phyloP scores from a whole-genome alignment of 1,140 invertebrate genomes.

The Aphis craccivora region DNA sequence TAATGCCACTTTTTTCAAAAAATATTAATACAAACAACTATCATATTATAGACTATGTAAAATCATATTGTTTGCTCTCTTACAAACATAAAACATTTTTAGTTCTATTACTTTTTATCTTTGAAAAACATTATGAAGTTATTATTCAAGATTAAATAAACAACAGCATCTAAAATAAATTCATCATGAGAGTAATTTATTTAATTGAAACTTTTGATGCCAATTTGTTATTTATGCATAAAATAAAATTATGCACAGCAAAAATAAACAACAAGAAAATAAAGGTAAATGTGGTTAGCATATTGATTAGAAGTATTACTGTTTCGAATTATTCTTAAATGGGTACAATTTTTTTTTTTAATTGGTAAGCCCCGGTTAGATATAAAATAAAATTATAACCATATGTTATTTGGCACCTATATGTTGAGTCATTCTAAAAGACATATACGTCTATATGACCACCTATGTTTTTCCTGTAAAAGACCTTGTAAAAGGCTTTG shows the following conservation, averaged over 20 bases:
- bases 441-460: too few species aligned
- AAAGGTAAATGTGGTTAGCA: neutral
- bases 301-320: neutral
- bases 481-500: too few species aligned
- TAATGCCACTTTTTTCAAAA: neutral
- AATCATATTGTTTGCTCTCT: too few species aligned
- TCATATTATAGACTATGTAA: too few species aligned
- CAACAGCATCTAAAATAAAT: neutral
- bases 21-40: neutral
- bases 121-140: neutral
- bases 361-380: too few species aligned
- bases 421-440: too few species aligned
- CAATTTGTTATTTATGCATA: neutral
- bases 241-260: neutral
- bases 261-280: neutral
- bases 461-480: too few species aligned
- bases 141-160: neutral
- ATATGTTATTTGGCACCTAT: too few species aligned
- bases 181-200: neutral
- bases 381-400: neutral
- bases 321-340: neutral
- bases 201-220: too few species aligned
- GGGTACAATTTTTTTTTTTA: neutral
- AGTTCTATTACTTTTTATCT: neutral
- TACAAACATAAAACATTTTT: neutral